Evolutionary conservation across 2,888 invertebrate genomes (phyloP), one percentile per base, ranked within the genome.

Genomic region (Automeris io): DNA sequence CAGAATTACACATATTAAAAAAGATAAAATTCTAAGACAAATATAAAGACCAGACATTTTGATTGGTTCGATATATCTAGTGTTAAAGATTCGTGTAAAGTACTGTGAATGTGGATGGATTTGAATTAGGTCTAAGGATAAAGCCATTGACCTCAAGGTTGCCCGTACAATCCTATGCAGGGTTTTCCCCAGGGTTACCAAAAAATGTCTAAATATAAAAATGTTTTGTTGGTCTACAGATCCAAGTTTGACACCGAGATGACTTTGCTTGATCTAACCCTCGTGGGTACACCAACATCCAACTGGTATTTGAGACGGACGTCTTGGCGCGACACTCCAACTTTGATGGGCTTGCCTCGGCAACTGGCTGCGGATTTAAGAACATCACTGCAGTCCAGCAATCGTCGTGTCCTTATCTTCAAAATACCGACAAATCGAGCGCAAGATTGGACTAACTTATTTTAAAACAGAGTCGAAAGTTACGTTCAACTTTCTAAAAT

Each of bases 301-400:
- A 70, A 74, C 23, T 83, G 85, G 83, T 83, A 82, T 43, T 50
- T 80, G 29, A 68, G 85, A 5, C 72, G 82, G 2, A 83, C 72
- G 0, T 70, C 80, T 2, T 83, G 83, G 85, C 76, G 83, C 6
- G 70, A 70, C 45, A 54, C 57, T 19, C 65, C 68, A 0, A 62
- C 70, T 0, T 42, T 69, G 11, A 59, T 67, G 59, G 69, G 67
- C 1, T 41, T 43, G 0, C 68, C 70, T 2, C 61, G 74, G 4
- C 72, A 72, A 39, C 43, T 78, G 3, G 69, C 70, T 1, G 54
- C 66, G 3, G 67, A 60, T 2, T 61, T 77, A 7, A 60, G 73
- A 33, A 59, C 75, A 21, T 69, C 72, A 6, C 46, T 76, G 22
- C 72, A 74, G 45, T 57, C 73, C 25, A 71, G 55, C 49, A 70